A percentile compares a stretch with the other conserved stretches of the same genome.
phyloP scores from a whole-genome alignment of 2,888 invertebrate species.

The Mayetiola destructor region DNA sequence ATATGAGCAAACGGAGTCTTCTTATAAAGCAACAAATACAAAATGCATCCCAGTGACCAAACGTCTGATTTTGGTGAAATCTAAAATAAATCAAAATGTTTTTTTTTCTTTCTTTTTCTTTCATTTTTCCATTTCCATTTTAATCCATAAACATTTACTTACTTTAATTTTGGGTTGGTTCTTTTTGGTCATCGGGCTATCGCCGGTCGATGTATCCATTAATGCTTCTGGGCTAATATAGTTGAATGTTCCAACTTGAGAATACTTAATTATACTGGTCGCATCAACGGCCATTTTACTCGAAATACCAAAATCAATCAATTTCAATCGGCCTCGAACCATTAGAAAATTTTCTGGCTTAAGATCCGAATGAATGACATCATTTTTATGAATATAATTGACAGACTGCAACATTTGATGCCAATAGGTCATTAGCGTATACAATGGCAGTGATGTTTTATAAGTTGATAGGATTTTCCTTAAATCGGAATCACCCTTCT shows the following conservation, averaged over 20 bases:
- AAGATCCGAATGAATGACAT: constrained; percentile 89
- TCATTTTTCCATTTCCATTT: not conserved
- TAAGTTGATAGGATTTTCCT: constrained; percentile 55
- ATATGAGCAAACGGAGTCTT: constrained; percentile 83
- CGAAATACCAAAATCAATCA: constrained; percentile 96
- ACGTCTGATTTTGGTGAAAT: constrained; percentile 87
- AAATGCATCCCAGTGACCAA: constrained; percentile 94
- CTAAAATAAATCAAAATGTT: constrained; percentile 35
- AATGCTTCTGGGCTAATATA: constrained; percentile 94
- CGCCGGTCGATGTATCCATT: constrained; percentile 42
- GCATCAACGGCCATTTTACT: constrained; percentile 73
- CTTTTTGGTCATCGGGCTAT: constrained; percentile 32
- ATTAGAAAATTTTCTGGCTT: constrained; percentile 94
- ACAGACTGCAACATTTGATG: constrained; percentile 87
- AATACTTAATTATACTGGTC: constrained; percentile 74
- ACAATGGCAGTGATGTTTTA: constrained; percentile 47
- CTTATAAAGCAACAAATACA: constrained; percentile 83
- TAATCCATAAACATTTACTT: constrained; percentile 13
- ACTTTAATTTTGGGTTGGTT: constrained; percentile 38
- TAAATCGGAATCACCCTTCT: constrained; percentile 83
- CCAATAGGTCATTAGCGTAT: constrained; percentile 78
- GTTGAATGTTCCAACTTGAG: constrained; percentile 77
- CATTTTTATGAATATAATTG: constrained; percentile 75
- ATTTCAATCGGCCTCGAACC: constrained; percentile 69
- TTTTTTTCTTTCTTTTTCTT: not conserved